Base-by-base conservation (phyloP, 2,113 vertebrate species). In the Blennius ocellaris region DNA sequence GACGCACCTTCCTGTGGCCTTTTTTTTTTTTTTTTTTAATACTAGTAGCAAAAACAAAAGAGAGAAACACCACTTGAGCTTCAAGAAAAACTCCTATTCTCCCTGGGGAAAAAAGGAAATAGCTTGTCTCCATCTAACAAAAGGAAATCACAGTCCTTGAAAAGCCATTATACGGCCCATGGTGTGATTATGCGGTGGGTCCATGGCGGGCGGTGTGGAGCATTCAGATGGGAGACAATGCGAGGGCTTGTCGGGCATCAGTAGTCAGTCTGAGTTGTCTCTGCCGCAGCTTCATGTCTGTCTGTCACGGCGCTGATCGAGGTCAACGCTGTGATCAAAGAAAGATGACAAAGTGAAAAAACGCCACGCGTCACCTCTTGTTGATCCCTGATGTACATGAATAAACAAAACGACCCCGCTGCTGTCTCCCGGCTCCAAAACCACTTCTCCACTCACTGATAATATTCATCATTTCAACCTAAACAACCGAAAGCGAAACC, bases 111-210 rank as follows among this genome's bases (percentile, higher is more conserved):
- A n/a, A 39, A 8, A 47, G 11, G 14, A 40, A 60, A 48, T 36
- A 48, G 50, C 16, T 21, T 11, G 45, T 56, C 69, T 50, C 44
- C 12, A 40, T 53, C 44, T 54, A 43, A 56, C 21, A 50, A 62
- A 68, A 69, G 63, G 11, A 16, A 48, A 67, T 21, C 1, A 15
- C 50, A 62, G 57, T 11, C 44, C 21, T 63, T 52, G 15, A 78
- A 54, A 43, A 47, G 16, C 59, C 74, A 64, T 47, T 49, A 49
- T n/a, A n/a, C 6, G 0, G 54, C 30, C 52, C 16, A 7, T 8
- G 8, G 3, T 53, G 67, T 54, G 54, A 59, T 71, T 17, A 41
- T 44, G 44, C 3, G 8, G 41, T 8, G 9, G 48, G 21, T 69
- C 2, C 2, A 38, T 49, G 21, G 21, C 21, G 21, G 21, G 21